A percentile compares a stretch with the other conserved stretches of the same genome.
Evolutionary conservation across 2,888 invertebrate genomes (phyloP).

Genomic region (Hirtodrosophila duncani): DNA sequence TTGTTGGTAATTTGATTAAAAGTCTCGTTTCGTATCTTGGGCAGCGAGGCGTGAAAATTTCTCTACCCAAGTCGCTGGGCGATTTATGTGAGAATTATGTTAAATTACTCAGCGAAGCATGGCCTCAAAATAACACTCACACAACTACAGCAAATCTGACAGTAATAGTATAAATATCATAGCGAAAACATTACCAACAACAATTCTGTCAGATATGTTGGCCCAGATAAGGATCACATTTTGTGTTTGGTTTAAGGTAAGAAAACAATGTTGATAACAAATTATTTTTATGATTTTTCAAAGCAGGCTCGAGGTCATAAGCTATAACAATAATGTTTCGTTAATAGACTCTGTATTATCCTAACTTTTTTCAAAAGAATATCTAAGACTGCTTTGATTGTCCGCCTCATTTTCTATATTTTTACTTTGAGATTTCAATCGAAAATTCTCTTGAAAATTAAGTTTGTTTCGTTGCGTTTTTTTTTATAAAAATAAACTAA

Average conservation of each 20-base stretch:
- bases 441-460: slow-evolving; percentile 10
- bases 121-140: slow-evolving; percentile 10
- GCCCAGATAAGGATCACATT: too few relatives aligned
- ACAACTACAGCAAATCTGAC: slow-evolving; percentile 23
- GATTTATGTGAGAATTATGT: slow-evolving; percentile 71
- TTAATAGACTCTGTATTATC: too few relatives aligned
- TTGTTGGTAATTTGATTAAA: slow-evolving; percentile 45
- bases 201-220: slow-evolving; percentile 11
- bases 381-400: too few relatives aligned
- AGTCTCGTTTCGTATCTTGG: slow-evolving; percentile 15
- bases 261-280: too few relatives aligned
- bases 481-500: background rate
- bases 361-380: too few relatives aligned
- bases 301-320: too few relatives aligned
- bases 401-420: background rate
- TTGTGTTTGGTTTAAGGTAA: background rate
- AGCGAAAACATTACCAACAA: slow-evolving; percentile 28
- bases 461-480: background rate
- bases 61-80: slow-evolving; percentile 61
- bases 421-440: slow-evolving; percentile 17
- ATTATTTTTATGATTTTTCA: too few relatives aligned
- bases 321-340: too few relatives aligned
- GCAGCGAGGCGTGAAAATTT: slow-evolving; percentile 65
- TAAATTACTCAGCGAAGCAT: slow-evolving; percentile 64
- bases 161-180: slow-evolving; percentile 21